A percentile compares a stretch with the other conserved stretches of the same genome.
Evolutionary conservation across 2,797 vertebrate genomes (phyloP).

Genomic region (Dallia pectoralis): DNA sequence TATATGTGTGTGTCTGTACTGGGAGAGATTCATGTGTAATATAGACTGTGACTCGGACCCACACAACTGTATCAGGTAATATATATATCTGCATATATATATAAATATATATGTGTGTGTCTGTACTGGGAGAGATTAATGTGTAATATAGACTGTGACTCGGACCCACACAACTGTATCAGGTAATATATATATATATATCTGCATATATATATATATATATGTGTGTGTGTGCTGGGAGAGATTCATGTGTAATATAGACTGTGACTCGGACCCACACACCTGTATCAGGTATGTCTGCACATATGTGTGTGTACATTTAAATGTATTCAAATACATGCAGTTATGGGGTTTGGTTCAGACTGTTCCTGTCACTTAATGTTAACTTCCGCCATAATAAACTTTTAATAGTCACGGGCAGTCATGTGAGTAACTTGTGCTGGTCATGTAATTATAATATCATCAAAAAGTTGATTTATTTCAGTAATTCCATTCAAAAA

Average conservation of each 20-base stretch:
- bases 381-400: too few relatives aligned
- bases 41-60: slow-evolving; percentile 80
- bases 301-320: slow-evolving; percentile 8
- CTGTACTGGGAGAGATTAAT: slow-evolving; percentile 93
- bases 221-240: slow-evolving; percentile 91
- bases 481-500: too few relatives aligned
- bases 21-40: slow-evolving; percentile 90
- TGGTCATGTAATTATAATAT: too few relatives aligned
- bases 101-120: too few relatives aligned
- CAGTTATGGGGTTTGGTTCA: too few relatives aligned
- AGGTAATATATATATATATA: slow-evolving; percentile 73
- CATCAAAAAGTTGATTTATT: too few relatives aligned
- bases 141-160: slow-evolving; percentile 81
- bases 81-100: background rate
- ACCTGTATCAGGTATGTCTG: slow-evolving; percentile 84
- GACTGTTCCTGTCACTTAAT: too few relatives aligned
- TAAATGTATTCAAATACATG: too few relatives aligned
- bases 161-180: slow-evolving; percentile 81
- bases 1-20: slow-evolving; percentile 96
- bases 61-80: slow-evolving; percentile 85
- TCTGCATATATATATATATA: too few relatives aligned
- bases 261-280: slow-evolving; percentile 79
- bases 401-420: too few relatives aligned
- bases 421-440: too few relatives aligned
- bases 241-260: slow-evolving; percentile 84